Conservation (phyloP, 2,888 invertebrate species). For the Agonopterix heracliana region DNA sequence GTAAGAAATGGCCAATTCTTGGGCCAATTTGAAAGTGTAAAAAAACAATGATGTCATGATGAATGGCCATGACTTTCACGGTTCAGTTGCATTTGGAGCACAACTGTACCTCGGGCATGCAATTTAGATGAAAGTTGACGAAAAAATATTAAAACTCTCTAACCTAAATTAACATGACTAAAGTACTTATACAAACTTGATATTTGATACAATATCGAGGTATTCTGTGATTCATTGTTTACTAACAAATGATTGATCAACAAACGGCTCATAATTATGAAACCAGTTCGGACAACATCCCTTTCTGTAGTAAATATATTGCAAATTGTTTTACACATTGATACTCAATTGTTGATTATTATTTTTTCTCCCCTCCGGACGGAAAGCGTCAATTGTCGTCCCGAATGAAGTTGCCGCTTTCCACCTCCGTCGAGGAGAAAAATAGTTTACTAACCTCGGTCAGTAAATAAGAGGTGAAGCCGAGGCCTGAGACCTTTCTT, state of each 20-base stretch:
- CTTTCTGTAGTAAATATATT: no score
- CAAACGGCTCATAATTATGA: background rate
- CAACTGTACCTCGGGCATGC: slow-evolving; percentile 58
- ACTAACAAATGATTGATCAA: slow-evolving; percentile 11
- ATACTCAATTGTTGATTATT: no score
- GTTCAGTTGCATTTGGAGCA: slow-evolving; percentile 71
- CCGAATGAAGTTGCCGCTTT: no score
- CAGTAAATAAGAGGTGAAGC: no score
- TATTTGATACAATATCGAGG: no score
- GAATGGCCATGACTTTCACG: slow-evolving; percentile 73
- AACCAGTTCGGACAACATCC: no score
- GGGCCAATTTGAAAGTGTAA: slow-evolving; percentile 61
- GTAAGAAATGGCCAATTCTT: slow-evolving; percentile 27
- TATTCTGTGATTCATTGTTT: slow-evolving; percentile 29
- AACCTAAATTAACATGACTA: background rate
- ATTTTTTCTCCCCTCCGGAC: no score
- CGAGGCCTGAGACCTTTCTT: no score
- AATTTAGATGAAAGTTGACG: slow-evolving; percentile 63
- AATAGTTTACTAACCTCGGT: no score
- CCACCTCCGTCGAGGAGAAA: no score
- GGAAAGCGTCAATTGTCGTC: no score
- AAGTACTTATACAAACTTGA: background rate
- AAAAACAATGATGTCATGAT: slow-evolving; percentile 68
- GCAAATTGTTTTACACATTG: no score
- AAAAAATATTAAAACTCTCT: slow-evolving; percentile 45